Evolutionary conservation across 2,888 invertebrate genomes (phyloP), one percentile per base, ranked within the genome.

Genomic region (Sinopyrophorus schimmeli): DNA sequence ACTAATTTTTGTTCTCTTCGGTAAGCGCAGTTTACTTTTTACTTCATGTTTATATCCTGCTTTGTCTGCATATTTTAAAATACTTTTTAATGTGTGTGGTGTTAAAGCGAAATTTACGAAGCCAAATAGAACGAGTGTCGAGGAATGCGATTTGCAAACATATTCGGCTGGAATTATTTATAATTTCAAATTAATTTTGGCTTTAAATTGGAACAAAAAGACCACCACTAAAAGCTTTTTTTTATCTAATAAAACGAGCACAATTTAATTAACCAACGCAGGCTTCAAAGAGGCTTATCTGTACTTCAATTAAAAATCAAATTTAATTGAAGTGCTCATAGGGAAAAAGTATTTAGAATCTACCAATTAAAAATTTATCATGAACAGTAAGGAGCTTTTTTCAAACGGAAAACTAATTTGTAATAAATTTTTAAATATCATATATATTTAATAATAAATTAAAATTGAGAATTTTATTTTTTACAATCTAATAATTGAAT

Each of bases 281-380:
- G 24, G 3, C n/a, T 7, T 24, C 21, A 3, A 35, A 24, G 9
- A 16, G 15, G 23, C 35, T 35, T 24, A 35, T 35, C 35, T 9
- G 7, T 21, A 21, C 24, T 9, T 24, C 24, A 35, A 35, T 35
- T 35, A 23, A 35, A 35, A 35, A 35, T 9, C 35, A 24, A 35
- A 35, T 35, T 35, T 24, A 35, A 14, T 35, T 35, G n/a, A 15
- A 35, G 23, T 7, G 23, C 24, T 24, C 23, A 35, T 20, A 16
- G 35, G 35, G 9, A n/a, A n/a, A n/a, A n/a, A n/a, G n/a, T n/a
- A n/a, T n/a, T n/a, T n/a, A n/a, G n/a, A n/a, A n/a, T n/a, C n/a
- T n/a, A n/a, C n/a, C n/a, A n/a, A n/a, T n/a, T n/a, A n/a, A n/a
- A n/a, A n/a, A n/a, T n/a, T n/a, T n/a, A n/a, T n/a, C n/a, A n/a